Evolutionary conservation across 2,888 invertebrate species (phyloP), one percentile per base, ranked within the genome.

Genomic region (Chrysodeixis includens): DNA sequence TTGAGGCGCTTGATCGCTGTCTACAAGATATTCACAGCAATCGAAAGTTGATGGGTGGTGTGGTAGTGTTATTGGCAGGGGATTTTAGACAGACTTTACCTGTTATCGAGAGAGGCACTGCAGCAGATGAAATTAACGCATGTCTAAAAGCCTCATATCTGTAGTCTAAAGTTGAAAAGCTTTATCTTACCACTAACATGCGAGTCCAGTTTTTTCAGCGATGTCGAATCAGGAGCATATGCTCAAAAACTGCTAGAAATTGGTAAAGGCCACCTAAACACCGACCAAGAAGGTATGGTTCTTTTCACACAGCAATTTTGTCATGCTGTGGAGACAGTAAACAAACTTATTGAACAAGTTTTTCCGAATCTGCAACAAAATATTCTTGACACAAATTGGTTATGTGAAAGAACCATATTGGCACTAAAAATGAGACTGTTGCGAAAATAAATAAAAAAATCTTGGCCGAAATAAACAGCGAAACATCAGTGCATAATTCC

Each of bases 401-500:
- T 81, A 59, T 74, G 78, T 73, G 79, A 78, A 74, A 79, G 81
- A 49, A 51, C 65, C 16, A 59, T 59, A 51, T 22, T 59, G 51
- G 55, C 65, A 66, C 76, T 81, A 70, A 82, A 77, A 83, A 83
- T 70, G 71, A 83, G 35, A 65, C 46, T 55, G 77, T 79, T 56
- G 62, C 53, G 49, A 77, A 78, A 76, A 80, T 82, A 35, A 82
- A 84, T 73, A 69, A 78, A 65, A 71, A 78, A 74, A 78, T 79
- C 35, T 66, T 81, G 69, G 53, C 10, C 26, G 49, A 71, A 71
- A 68, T 77, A 55, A 75, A 9, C 12, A 12, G 35, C 10, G 35
- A 35, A 26, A 26, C 26, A 6, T 26, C 26, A 30, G 26, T 26
- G 26, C 3, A 26, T 26, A 26, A 30, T 8, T 30, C 30, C 30